These are phyloP conservation scores for Belonocnema kinseyi DNA, from an alignment of 1,140 invertebrate genomes.

Conservation along the genomic window DNA sequence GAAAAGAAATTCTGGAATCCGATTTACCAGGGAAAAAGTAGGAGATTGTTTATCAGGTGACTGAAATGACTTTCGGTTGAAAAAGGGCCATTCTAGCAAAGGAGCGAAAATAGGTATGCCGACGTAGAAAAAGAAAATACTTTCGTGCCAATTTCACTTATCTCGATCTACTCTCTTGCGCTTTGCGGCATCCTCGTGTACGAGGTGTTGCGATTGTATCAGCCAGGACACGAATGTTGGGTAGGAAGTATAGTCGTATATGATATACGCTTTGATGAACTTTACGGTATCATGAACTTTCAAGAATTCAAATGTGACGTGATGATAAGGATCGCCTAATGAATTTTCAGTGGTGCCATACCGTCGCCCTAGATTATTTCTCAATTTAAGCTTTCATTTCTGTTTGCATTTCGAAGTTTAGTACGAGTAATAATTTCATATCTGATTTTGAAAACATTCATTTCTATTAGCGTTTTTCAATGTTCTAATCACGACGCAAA, in stretches of 20 bases:
- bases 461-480: too few relatives aligned
- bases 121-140: constrained; percentile 27
- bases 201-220: constrained; percentile 31
- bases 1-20: background rate
- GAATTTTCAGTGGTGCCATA: constrained; percentile 14
- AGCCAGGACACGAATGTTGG: constrained; percentile 25
- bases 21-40: background rate
- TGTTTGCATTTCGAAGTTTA: too few relatives aligned
- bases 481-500: too few relatives aligned
- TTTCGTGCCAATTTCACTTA: constrained; percentile 29
- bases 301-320: constrained; percentile 30
- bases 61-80: constrained; percentile 9
- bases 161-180: constrained; percentile 27
- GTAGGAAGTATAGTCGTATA: background rate
- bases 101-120: constrained; percentile 24
- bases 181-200: constrained; percentile 31
- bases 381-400: background rate
- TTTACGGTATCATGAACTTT: constrained; percentile 31
- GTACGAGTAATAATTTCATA: too few relatives aligned
- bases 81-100: constrained; percentile 4
- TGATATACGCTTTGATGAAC: constrained; percentile 31
- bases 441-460: too few relatives aligned
- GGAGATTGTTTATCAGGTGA: constrained; percentile 19
- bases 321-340: constrained; percentile 21
- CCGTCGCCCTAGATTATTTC: background rate